Conservation (phyloP, 2,113 vertebrate genomes). For the Saccopteryx bilineata region DNA sequence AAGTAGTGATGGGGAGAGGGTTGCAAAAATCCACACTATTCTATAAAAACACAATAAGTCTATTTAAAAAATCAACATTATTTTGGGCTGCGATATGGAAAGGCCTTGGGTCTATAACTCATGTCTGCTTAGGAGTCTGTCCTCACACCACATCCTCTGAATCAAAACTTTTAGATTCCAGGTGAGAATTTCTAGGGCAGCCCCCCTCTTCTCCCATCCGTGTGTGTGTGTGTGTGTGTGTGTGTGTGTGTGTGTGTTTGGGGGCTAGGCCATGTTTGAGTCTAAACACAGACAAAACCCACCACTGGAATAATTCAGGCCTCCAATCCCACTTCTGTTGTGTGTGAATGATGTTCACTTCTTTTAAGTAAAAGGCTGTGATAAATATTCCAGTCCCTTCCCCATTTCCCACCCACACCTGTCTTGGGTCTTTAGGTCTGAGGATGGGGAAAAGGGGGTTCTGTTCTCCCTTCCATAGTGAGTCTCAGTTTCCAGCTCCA, state of each 20-base stretch:
- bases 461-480: neutral
- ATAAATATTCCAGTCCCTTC: neutral
- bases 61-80: neutral
- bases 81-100: accelerated
- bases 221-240: accelerated
- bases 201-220: no score
- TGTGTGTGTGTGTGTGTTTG: accelerated
- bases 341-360: neutral
- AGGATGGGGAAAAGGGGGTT: neutral
- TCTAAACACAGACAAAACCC: neutral
- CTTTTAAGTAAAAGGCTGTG: neutral
- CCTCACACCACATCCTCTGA: neutral
- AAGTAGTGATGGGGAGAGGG: neutral
- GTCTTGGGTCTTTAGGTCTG: neutral
- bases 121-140: accelerated
- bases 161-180: neutral
- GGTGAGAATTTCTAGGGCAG: neutral
- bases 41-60: neutral
- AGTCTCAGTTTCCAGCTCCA: neutral
- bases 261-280: neutral
- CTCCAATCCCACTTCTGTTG: neutral
- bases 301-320: neutral
- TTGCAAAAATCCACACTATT: neutral
- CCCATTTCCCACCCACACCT: no score
- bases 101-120: neutral